These are phyloP conservation scores for Anthoscopus minutus DNA, from an alignment of 2,113 vertebrate species.

Conservation along the genomic window DNA sequence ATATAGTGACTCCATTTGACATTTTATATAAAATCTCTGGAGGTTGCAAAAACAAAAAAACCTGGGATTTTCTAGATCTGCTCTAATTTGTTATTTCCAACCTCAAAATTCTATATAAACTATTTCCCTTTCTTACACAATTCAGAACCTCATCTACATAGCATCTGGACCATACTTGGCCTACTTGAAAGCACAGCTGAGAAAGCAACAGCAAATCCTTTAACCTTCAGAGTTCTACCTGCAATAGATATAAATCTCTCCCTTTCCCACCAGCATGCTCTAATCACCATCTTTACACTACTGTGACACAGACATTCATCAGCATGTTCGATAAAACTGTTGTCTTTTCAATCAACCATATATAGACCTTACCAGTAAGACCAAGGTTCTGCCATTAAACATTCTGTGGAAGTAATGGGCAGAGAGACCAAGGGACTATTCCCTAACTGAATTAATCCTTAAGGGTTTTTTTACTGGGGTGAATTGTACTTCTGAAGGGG, in stretches of 20 bases:
- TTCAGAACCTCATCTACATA: not conserved
- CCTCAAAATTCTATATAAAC: not conserved
- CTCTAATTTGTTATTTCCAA: not conserved
- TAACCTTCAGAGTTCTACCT: not conserved
- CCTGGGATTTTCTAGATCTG: not conserved
- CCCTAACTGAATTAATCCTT: not conserved
- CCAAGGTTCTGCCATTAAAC: not conserved
- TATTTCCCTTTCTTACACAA: not conserved
- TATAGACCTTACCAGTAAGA: not conserved
- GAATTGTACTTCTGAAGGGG: not conserved
- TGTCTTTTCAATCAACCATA: not conserved
- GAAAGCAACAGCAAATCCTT: not conserved
- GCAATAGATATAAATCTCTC: not conserved
- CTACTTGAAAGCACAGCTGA: not conserved
- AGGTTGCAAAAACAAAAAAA: not conserved
- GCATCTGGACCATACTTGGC: not conserved
- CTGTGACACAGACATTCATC: not conserved
- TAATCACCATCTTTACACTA: not conserved
- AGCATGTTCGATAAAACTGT: not conserved
- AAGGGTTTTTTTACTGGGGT: rapidly evolving
- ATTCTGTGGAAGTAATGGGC: not conserved
- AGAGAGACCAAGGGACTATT: not conserved
- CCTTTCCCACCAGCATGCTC: not conserved
- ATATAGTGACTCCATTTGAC: rapidly evolving
- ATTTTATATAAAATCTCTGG: not conserved